These are phyloP conservation scores for Epinephelus lanceolatus DNA, from an alignment of 2,113 vertebrate genomes.

Conservation along the genomic window DNA sequence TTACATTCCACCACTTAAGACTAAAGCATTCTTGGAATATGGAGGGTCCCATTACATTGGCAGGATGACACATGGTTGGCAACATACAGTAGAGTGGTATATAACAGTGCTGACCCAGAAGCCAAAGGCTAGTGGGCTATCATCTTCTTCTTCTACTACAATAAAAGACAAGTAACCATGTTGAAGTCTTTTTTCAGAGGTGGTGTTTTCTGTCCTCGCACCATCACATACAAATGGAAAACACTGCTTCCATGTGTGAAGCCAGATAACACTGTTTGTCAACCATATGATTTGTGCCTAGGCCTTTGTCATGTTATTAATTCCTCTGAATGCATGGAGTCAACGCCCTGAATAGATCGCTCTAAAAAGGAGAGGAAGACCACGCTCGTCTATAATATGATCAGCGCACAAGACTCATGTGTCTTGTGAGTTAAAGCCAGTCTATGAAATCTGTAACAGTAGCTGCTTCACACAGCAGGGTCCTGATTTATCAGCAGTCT, in stretches of 20 bases:
- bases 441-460: conserved; percentile 10
- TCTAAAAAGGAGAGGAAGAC: conserved; percentile 23
- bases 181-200: conserved; percentile 36
- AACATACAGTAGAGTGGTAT: background rate
- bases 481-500: background rate
- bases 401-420: conserved; percentile 2
- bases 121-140: conserved; percentile 17
- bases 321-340: conserved; percentile 24
- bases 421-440: background rate
- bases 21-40: background rate
- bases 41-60: background rate
- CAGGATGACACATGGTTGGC: conserved; percentile 25
- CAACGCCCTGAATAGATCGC: conserved; percentile 31
- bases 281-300: conserved; percentile 38
- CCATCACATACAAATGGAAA: conserved; percentile 35
- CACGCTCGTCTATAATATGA: background rate
- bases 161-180: conserved; percentile 30
- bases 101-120: conserved; percentile 7
- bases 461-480: background rate
- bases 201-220: conserved; percentile 18
- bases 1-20: background rate
- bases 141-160: conserved; percentile 38
- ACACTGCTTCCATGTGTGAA: conserved; percentile 10
- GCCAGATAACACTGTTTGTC: conserved; percentile 48
- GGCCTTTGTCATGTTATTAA: conserved; percentile 34